Percentiles rank a stretch among this genome's conserved stretches.
These are phyloP conservation scores for Caenorhabditis tropicalis DNA, from an alignment of 1,140 invertebrate genomes.

Conservation along the genomic window DNA sequence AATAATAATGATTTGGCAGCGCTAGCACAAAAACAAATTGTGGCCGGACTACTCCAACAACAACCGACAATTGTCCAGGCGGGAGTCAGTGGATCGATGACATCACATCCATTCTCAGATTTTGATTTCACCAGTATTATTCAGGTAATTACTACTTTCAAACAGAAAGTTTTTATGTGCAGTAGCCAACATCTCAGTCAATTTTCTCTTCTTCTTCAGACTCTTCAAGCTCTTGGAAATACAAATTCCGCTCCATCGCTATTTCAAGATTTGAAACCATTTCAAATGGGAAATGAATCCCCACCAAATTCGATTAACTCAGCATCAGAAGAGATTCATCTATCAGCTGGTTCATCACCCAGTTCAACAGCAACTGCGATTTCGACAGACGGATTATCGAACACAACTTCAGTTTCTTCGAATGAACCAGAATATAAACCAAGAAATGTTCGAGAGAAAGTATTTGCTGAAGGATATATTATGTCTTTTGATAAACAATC, in stretches of 20 bases:
- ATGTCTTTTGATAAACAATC: constrained; percentile 33
- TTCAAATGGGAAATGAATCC: not conserved
- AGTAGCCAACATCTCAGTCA: too few species aligned
- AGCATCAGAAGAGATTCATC: not conserved
- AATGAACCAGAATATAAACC: constrained; percentile 27
- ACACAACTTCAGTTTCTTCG: not conserved
- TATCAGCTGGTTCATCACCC: not conserved
- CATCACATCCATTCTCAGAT: not conserved
- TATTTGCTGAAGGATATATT: constrained; percentile 15
- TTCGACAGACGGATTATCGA: not conserved
- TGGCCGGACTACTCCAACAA: not conserved
- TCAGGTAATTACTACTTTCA: not conserved
- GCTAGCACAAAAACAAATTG: not conserved
- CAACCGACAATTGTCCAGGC: not conserved
- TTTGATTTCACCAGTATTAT: not conserved
- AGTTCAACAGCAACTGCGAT: not conserved
- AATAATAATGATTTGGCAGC: not conserved
- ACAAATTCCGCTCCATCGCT: not conserved
- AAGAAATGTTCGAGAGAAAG: constrained; percentile 33
- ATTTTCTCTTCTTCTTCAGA: too few species aligned
- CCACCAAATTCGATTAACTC: not conserved
- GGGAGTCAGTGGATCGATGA: not conserved
- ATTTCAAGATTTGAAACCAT: not conserved
- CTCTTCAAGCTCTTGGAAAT: not conserved
- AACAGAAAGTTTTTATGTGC: not conserved